Evolutionary conservation across 1,140 invertebrate species (phyloP).

Genomic region (Popillia japonica): DNA sequence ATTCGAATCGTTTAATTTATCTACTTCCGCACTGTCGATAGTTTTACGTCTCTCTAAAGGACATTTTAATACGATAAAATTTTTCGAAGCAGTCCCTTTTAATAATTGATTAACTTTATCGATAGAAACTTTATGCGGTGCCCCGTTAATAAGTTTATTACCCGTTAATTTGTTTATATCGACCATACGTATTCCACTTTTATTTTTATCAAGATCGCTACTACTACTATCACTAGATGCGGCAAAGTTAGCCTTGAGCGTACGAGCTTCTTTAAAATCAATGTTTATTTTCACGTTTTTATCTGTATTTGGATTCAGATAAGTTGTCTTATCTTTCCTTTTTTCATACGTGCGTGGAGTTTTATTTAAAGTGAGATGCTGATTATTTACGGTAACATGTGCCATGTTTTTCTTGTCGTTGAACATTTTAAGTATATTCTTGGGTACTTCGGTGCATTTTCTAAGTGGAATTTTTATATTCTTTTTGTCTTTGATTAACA

Average conservation of each 20-base stretch:
- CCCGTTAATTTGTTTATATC: background rate
- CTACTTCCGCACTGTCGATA: background rate
- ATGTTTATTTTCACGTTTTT: background rate
- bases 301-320: background rate
- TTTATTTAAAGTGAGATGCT: background rate
- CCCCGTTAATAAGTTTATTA: background rate
- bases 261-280: background rate
- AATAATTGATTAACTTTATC: background rate
- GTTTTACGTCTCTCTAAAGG: background rate
- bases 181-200: background rate
- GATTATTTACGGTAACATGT: background rate
- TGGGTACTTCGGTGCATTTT: background rate
- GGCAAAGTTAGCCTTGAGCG: background rate
- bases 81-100: background rate
- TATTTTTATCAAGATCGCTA: background rate
- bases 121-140: background rate
- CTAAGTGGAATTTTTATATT: constrained; percentile 17
- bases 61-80: background rate
- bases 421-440: constrained; percentile 24
- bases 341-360: background rate
- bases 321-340: background rate
- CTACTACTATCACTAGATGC: background rate
- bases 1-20: background rate
- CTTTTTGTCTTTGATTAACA: background rate
- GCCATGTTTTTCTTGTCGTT: background rate